Percentiles rank a stretch among this genome's conserved stretches.
Evolutionary conservation across 2,888 invertebrate genomes (phyloP).

Genomic region (Xestia sexstrigata): DNA sequence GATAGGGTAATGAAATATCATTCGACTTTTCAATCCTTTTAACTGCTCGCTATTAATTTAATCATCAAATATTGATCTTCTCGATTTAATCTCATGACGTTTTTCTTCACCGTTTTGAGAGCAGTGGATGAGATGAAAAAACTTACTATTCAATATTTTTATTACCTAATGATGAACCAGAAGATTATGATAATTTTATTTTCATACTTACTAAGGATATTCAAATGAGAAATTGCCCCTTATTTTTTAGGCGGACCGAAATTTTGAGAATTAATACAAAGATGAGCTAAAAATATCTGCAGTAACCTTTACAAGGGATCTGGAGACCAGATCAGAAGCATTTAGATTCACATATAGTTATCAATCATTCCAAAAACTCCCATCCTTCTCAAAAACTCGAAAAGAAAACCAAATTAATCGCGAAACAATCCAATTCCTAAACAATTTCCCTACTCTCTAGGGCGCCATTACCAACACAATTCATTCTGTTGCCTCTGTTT

Average conservation of each 20-base stretch:
- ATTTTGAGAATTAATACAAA: neutral
- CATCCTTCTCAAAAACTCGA: neutral
- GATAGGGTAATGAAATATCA: too few species aligned
- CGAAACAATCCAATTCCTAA: conserved; percentile 43
- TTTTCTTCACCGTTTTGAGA: neutral
- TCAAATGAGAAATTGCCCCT: neutral
- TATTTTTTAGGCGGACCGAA: too few species aligned
- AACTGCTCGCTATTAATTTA: neutral
- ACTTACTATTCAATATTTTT: neutral
- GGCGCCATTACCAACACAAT: conserved; percentile 47
- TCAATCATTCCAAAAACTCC: neutral
- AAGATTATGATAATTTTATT: neutral
- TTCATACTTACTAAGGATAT: neutral
- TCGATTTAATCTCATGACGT: too few species aligned
- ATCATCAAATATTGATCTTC: neutral
- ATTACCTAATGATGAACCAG: neutral
- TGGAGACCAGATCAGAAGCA: neutral
- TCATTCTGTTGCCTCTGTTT: conserved; percentile 38
- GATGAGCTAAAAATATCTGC: neutral
- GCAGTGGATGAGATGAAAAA: neutral
- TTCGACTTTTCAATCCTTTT: neutral
- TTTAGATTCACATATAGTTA: neutral
- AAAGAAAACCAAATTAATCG: conserved; percentile 32
- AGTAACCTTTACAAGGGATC: neutral
- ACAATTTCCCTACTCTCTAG: conserved; percentile 45